phyloP scores from a whole-genome alignment of 2,113 vertebrate species.

The Holacanthus passer region DNA sequence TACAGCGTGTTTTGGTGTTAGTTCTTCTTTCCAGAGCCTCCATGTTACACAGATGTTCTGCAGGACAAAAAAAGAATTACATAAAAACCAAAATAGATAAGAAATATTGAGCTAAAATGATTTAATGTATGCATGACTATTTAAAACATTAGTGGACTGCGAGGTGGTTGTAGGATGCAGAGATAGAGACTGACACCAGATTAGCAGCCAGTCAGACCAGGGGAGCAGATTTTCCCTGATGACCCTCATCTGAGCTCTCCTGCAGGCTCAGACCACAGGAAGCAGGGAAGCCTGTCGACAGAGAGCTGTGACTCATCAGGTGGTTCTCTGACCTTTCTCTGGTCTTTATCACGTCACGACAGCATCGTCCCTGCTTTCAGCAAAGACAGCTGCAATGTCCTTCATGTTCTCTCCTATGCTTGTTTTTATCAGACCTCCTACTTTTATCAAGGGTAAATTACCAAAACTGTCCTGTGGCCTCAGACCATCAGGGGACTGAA shows the following conservation, averaged over 20 bases:
- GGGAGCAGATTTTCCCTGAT: background rate
- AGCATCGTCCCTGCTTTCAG: background rate
- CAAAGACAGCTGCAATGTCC: background rate
- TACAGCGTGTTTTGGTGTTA: no score
- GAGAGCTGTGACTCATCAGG: background rate
- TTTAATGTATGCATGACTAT: no score
- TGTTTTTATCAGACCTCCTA: background rate
- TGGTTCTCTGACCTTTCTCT: background rate
- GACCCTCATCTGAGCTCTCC: background rate
- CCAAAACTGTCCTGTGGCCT: background rate
- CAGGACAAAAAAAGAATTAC: no score
- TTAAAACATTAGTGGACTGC: background rate
- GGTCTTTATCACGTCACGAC: background rate
- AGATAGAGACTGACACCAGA: background rate
- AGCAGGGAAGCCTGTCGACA: background rate
- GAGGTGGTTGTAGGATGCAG: background rate
- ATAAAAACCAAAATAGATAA: no score
- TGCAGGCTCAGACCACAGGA: background rate
- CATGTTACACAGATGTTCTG: no score
- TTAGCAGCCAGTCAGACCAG: background rate
- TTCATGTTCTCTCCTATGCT: background rate
- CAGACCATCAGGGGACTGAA: background rate
- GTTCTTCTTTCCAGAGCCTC: no score
- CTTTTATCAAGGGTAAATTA: background rate
- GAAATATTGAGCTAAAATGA: background rate